Conservation (phyloP, 2,797 vertebrate genomes). For the Enteromius mattozi region DNA sequence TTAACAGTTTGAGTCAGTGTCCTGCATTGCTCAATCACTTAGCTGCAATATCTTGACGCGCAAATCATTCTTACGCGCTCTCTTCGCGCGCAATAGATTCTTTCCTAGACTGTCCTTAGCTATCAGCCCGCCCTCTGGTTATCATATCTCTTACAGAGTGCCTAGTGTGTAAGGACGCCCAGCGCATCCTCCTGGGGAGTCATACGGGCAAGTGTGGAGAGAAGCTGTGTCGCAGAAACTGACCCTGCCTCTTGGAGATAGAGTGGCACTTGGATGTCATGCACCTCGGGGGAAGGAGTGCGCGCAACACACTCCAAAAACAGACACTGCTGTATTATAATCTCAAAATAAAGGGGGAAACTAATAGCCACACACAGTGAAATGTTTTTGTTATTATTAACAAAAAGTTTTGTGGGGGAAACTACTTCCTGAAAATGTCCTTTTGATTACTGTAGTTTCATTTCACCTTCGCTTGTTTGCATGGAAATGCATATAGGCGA, state of each 20-base stretch:
- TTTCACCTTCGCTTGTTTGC: background rate
- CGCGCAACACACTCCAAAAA: slow-evolving; percentile 22
- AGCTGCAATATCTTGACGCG: slow-evolving; percentile 40
- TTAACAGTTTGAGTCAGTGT: slow-evolving; percentile 23
- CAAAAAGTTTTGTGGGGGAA: background rate
- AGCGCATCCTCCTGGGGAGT: slow-evolving; percentile 54
- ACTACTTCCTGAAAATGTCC: background rate
- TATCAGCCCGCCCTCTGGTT: slow-evolving; percentile 62
- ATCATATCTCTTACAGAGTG: slow-evolving; percentile 58
- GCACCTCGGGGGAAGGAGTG: slow-evolving; percentile 49
- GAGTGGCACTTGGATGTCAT: slow-evolving; percentile 41
- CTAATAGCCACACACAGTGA: background rate
- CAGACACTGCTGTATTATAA: slow-evolving; percentile 17
- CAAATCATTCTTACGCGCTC: slow-evolving; percentile 53
- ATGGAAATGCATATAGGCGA: background rate
- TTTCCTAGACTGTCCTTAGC: slow-evolving; percentile 56
- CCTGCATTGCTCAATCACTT: slow-evolving; percentile 39
- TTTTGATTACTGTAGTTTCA: background rate
- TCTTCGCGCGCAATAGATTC: slow-evolving; percentile 53
- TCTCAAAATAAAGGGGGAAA: background rate
- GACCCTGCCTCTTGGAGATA: slow-evolving; percentile 47
- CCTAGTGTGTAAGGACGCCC: slow-evolving; percentile 22
- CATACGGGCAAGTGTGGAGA: slow-evolving; percentile 52
- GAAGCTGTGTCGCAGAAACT: slow-evolving; percentile 49
- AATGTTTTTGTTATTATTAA: background rate